Percentiles rank a stretch among this genome's conserved stretches.
phyloP scores from a whole-genome alignment of 2,113 vertebrate species.

The Lagopus muta region DNA sequence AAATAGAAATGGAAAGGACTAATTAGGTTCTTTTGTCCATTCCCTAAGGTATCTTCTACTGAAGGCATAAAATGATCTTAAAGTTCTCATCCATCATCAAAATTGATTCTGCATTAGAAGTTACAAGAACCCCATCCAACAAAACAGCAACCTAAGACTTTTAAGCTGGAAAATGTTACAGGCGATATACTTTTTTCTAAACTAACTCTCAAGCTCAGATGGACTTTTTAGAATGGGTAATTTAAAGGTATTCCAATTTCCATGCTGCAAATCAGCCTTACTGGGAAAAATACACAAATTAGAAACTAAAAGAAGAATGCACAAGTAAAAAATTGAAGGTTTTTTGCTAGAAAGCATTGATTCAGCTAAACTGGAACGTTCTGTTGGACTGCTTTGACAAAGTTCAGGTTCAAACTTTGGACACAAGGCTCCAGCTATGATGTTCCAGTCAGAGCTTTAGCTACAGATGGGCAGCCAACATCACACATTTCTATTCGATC shows the following conservation, averaged over 20 bases:
- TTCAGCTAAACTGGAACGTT: neutral
- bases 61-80: constrained; percentile 52
- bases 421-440: neutral
- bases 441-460: neutral
- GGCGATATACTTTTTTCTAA: neutral
- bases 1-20: constrained; percentile 50
- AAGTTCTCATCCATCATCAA: constrained; percentile 45
- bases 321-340: neutral
- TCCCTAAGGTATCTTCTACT: constrained; percentile 41
- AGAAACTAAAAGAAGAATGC: neutral
- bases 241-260: constrained; percentile 29
- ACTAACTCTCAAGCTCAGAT: constrained; percentile 3
- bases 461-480: neutral
- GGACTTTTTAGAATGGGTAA: neutral
- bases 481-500: neutral
- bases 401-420: neutral
- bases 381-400: neutral
- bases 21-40: constrained; percentile 59
- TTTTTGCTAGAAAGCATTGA: neutral
- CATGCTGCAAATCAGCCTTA: neutral
- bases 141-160: constrained; percentile 37
- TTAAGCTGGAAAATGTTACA: constrained; percentile 15
- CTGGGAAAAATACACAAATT: constrained; percentile 11
- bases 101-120: constrained; percentile 45
- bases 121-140: constrained; percentile 34